Evolutionary conservation across 2,888 invertebrate genomes (phyloP), one percentile per base, ranked within the genome.

Genomic region (Celastrina argiolus): DNA sequence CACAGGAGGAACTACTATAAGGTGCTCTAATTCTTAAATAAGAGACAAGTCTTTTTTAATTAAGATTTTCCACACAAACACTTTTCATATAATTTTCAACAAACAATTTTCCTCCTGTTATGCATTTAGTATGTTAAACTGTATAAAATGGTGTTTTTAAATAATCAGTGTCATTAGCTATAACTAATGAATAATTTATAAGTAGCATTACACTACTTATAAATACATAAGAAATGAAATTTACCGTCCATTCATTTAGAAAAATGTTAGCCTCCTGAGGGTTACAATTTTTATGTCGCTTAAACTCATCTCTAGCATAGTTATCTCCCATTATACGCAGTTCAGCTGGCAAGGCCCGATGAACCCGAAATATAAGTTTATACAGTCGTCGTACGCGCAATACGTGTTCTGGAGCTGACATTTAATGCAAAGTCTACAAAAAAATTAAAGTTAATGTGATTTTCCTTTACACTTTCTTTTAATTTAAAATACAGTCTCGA

Each of bases 191-290:
- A 28, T 5, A 28, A 28, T 6, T 6, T 31, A 31, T 7, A 66
- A 56, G 26, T 12, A 12, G 26, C 26, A 28, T 12, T 42, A 16
- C 16, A 59, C 28, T 41, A 56, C 16, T 51, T 42, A 41, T n/a
- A n/a, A 22, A 8, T 7, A 63, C 1, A 66, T 7, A 42, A 51
- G 39, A 64, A 28, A 31, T 56, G 16, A 74, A 51, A 76, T 92
- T 88, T 84, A 97, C 98, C 63, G 96, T 95, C 98, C 98, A 98
- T 88, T 97, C 98, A 31, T 92, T 93, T 83, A 98, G 93, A 80
- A 98, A 98, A 65, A 95, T 92, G 14, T 92, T 87, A 0, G 96
- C 94, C 81, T 97, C 96, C 56, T 91, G 88, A 0, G 92, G 88
- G 65, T 93, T 93, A 74, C 96, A 96, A 10, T 91, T 92, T 78